Percentiles rank a stretch among this genome's conserved stretches.
phyloP scores from a whole-genome alignment of 2,888 invertebrate genomes.

The Dromius quadrimaculatus region DNA sequence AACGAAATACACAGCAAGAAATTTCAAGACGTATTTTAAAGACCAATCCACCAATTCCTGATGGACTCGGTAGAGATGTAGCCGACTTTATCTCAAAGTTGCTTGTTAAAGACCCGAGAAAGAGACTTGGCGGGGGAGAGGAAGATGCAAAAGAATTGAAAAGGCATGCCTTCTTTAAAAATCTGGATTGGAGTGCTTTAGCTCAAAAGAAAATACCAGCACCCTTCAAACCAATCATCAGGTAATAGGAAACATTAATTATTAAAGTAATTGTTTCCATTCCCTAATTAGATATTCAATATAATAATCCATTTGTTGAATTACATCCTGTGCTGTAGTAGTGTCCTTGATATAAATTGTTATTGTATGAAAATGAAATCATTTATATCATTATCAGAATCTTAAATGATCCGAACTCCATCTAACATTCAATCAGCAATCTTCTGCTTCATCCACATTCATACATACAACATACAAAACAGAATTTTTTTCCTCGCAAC shows the following conservation, averaged over 20 bases:
- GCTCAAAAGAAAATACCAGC: conserved; percentile 83
- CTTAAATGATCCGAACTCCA: no score
- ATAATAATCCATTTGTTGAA: no score
- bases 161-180: conserved; percentile 88
- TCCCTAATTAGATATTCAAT: no score
- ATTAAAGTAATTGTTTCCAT: no score
- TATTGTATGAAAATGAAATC: no score
- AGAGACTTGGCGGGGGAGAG: conserved; percentile 87
- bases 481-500: neutral
- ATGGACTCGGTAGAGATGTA: conserved; percentile 79
- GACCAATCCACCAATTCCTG: conserved; percentile 91
- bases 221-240: conserved; percentile 90
- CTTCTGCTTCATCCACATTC: no score
- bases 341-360: no score
- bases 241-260: conserved; percentile 58
- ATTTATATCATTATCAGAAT: no score
- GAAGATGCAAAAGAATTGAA: conserved; percentile 91
- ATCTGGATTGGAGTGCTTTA: conserved; percentile 86
- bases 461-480: neutral
- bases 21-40: conserved; percentile 92
- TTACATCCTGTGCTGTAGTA: no score
- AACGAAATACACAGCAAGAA: conserved; percentile 93
- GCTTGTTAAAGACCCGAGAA: conserved; percentile 90
- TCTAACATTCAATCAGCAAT: no score
- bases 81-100: conserved; percentile 85